Conservation (phyloP, 2,113 vertebrate genomes). For the Pygoscelis adeliae region DNA sequence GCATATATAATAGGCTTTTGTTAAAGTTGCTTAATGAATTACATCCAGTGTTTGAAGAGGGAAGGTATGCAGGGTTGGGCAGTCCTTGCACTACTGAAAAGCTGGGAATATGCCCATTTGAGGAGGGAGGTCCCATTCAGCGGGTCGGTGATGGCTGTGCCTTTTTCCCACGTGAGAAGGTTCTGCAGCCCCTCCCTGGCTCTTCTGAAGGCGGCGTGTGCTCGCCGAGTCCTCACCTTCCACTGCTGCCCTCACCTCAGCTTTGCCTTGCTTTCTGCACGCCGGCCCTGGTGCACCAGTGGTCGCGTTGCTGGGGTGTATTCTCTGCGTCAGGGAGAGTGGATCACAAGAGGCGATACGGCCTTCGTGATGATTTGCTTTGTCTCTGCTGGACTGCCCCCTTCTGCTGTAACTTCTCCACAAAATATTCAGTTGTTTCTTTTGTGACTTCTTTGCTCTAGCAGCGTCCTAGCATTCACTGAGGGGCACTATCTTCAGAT, state of each 20-base stretch:
- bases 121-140: not conserved
- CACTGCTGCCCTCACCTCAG: not conserved
- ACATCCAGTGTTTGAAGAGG: not conserved
- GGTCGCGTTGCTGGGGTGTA: not conserved
- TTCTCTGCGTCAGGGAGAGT: fast-evolving
- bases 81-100: not conserved
- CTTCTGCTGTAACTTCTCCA: not conserved
- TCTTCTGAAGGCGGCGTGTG: not conserved
- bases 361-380: not conserved
- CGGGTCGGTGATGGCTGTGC: not conserved
- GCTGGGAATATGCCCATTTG: not conserved
- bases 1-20: not conserved
- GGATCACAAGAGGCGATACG: not conserved
- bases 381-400: not conserved
- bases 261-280: not conserved
- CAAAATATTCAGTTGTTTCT: not conserved
- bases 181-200: not conserved
- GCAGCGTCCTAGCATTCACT: not conserved
- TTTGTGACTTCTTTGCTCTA: not conserved
- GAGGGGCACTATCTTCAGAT: not conserved
- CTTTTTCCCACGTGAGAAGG: not conserved
- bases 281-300: not conserved
- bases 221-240: not conserved
- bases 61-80: not conserved
- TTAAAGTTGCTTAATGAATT: not conserved